Percentiles rank a stretch among this genome's conserved stretches.
Evolutionary conservation across 2,888 invertebrate species (phyloP).

Genomic region (Onthophagus sagittarius): DNA sequence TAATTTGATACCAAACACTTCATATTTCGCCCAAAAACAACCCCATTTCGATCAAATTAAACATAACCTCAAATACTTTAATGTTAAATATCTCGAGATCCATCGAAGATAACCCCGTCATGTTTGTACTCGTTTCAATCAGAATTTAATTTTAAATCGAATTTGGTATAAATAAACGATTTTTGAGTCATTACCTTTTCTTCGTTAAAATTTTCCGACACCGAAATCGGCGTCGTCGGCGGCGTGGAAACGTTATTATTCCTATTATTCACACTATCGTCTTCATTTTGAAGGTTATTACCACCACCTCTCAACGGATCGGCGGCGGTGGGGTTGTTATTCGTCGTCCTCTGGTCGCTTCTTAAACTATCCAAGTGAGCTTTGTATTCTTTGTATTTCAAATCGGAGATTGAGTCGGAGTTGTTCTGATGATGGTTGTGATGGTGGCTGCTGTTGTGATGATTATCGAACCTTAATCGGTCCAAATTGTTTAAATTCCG

Average conservation of each 20-base stretch:
- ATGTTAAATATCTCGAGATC: no score
- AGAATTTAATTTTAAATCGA: no score
- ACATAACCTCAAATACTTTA: no score
- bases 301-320: slow-evolving; percentile 20
- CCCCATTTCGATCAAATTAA: no score
- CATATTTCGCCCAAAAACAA: no score
- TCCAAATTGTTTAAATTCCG: slow-evolving; percentile 38
- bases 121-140: no score
- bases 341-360: slow-evolving; percentile 36
- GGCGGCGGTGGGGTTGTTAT: no score
- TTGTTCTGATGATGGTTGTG: no score
- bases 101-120: no score
- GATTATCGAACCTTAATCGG: slow-evolving; percentile 29
- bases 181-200: slow-evolving; percentile 47
- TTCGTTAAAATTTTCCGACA: slow-evolving; percentile 49
- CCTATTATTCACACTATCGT: slow-evolving; percentile 36
- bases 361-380: slow-evolving; percentile 47
- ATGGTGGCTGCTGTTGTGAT: slow-evolving; percentile 31
- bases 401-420: slow-evolving; percentile 37
- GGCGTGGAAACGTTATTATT: slow-evolving; percentile 48
- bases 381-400: slow-evolving; percentile 49
- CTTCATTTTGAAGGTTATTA: slow-evolving; percentile 29
- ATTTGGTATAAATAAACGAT: no score
- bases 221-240: slow-evolving; percentile 50
- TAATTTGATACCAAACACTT: no score